phyloP scores from a whole-genome alignment of 1,140 invertebrate genomes.

The Idris sp. region DNA sequence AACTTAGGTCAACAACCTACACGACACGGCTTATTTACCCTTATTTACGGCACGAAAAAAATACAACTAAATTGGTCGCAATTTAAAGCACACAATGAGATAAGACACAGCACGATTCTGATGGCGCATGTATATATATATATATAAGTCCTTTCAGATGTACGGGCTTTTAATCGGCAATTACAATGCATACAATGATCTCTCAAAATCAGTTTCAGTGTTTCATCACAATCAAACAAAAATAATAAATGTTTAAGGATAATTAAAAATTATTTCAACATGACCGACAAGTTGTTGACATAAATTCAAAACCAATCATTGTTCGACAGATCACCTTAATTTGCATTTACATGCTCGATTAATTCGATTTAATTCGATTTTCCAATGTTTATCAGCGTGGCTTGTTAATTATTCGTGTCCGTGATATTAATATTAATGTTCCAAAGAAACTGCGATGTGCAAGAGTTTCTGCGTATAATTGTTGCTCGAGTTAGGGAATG shows the following conservation, averaged over 20 bases:
- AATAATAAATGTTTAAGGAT: no score
- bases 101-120: conserved; percentile 54
- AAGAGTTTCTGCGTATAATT: conserved; percentile 15
- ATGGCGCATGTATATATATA: no score
- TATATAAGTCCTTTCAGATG: no score
- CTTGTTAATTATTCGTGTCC: conserved; percentile 18
- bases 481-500: conserved; percentile 16
- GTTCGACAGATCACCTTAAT: conserved; percentile 7
- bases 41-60: conserved; percentile 69
- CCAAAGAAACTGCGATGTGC: conserved; percentile 3
- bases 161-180: conserved; percentile 52
- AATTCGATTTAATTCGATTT: conserved; percentile 24
- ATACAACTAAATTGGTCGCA: conserved; percentile 67
- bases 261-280: no score
- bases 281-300: neutral
- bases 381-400: conserved; percentile 15
- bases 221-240: neutral
- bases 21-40: conserved; percentile 66
- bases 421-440: conserved; percentile 36
- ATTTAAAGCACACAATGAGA: conserved; percentile 69
- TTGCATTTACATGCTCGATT: conserved; percentile 8
- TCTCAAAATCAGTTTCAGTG: conserved; percentile 41
- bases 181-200: conserved; percentile 53
- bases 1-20: conserved; percentile 64
- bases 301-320: conserved; percentile 5